Conservation (phyloP, 2,113 vertebrate species). For the Thermophis baileyi region DNA sequence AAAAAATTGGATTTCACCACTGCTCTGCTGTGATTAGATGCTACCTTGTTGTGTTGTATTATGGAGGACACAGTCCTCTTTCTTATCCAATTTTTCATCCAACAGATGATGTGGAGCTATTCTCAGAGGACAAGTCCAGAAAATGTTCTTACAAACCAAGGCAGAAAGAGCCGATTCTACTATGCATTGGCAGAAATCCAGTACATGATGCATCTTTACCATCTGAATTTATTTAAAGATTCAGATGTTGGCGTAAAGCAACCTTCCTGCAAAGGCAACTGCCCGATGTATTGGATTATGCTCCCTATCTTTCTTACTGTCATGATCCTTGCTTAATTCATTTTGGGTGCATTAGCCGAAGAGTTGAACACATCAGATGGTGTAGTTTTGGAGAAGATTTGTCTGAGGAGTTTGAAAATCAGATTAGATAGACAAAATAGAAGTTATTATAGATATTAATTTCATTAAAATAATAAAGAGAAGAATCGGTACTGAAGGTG, state of each 20-base stretch:
- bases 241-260: neutral
- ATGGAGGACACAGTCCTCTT: neutral
- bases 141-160: neutral
- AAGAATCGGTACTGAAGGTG: neutral
- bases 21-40: too few species aligned
- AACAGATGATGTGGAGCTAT: neutral
- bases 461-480: neutral
- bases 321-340: neutral
- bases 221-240: neutral
- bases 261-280: too few species aligned
- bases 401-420: neutral
- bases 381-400: neutral
- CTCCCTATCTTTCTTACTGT: neutral
- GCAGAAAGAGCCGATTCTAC: neutral
- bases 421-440: neutral
- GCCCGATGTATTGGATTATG: neutral
- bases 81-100: neutral
- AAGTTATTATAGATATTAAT: too few species aligned
- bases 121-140: neutral
- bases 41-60: neutral
- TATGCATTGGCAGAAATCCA: neutral
- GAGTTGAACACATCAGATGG: neutral
- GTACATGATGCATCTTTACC: neutral
- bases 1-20: too few species aligned
- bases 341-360: neutral